A percentile compares a stretch with the other conserved stretches of the same genome.
These are phyloP conservation scores for Hycleus cichorii DNA, from an alignment of 1,140 invertebrate genomes.

Conservation along the genomic window DNA sequence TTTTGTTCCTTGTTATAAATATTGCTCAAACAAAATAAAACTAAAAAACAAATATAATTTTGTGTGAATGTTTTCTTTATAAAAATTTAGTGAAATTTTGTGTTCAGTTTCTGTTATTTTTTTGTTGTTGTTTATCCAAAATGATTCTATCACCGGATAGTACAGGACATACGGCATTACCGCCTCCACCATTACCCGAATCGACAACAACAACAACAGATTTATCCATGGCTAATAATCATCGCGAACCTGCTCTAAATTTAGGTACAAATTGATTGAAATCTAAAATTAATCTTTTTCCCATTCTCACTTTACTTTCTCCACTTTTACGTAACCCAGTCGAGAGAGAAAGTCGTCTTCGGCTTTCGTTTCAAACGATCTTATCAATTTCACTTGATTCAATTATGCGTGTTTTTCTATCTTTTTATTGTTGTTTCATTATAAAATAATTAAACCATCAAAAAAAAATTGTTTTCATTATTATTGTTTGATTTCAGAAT, in stretches of 20 bases:
- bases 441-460: no score
- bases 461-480: not conserved
- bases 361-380: not conserved
- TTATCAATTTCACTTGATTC: not conserved
- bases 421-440: no score
- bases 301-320: no score
- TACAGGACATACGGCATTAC: slow-evolving; percentile 16
- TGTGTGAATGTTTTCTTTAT: not conserved
- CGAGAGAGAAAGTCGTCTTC: slow-evolving; percentile 21
- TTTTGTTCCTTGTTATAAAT: no score
- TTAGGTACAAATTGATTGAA: slow-evolving; percentile 32
- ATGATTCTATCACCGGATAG: slow-evolving; percentile 41
- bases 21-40: no score
- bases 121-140: slow-evolving; percentile 1
- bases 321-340: slow-evolving; percentile 18
- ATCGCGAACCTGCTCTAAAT: slow-evolving; percentile 37
- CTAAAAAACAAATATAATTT: not conserved
- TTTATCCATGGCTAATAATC: slow-evolving; percentile 17
- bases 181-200: slow-evolving; percentile 29
- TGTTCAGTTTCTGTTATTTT: not conserved
- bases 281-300: no score
- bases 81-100: no score
- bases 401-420: no score
- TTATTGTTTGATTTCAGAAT: slow-evolving; percentile 66
- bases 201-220: slow-evolving; percentile 25